Conservation (phyloP, 2,888 invertebrate species). For the Furcula furcula region DNA sequence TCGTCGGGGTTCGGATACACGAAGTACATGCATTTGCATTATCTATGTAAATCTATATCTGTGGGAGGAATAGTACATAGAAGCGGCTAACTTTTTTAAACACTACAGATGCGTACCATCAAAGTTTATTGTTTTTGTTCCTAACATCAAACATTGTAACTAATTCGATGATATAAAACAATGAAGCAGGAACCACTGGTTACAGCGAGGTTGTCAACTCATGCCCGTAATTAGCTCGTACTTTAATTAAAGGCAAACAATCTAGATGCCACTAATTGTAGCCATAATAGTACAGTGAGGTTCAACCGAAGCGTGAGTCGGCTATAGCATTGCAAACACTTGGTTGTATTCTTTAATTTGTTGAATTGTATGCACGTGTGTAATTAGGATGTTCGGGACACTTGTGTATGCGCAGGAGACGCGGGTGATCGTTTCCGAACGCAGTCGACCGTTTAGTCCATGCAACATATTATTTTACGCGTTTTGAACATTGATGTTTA, state of each 20-base stretch:
- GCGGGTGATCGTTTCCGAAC: conserved; percentile 63
- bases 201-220: conserved; percentile 31
- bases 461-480: conserved; percentile 56
- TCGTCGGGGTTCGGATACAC: too few species aligned
- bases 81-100: too few species aligned
- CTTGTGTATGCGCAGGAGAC: conserved; percentile 73
- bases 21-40: too few species aligned
- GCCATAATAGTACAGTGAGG: conserved; percentile 48
- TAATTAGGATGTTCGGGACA: conserved; percentile 68
- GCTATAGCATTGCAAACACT: conserved; percentile 50
- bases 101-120: conserved; percentile 23
- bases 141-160: conserved; percentile 16
- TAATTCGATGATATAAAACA: conserved; percentile 26
- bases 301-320: conserved; percentile 58
- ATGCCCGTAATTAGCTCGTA: conserved; percentile 46
- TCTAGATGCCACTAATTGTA: conserved; percentile 47
- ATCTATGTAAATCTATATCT: too few species aligned
- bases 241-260: conserved; percentile 42
- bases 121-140: conserved; percentile 7
- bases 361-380: conserved; percentile 49
- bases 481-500: conserved; percentile 42
- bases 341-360: conserved; percentile 44
- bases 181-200: conserved; percentile 28
- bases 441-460: conserved; percentile 53
- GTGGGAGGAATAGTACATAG: too few species aligned